Conservation (phyloP, 2,113 vertebrate genomes). For the Canis aureus region DNA sequence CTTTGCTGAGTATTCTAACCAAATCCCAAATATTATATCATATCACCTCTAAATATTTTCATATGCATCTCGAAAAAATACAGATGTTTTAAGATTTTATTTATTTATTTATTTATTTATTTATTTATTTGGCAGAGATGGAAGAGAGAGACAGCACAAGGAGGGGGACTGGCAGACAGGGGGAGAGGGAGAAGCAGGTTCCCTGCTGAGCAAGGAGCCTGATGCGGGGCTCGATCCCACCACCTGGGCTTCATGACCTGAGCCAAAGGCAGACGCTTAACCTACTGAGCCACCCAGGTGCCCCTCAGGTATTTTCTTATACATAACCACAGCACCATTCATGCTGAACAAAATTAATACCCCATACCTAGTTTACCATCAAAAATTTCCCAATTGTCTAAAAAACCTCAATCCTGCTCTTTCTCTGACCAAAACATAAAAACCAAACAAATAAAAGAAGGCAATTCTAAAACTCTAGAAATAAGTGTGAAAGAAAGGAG, state of each 20-base stretch:
- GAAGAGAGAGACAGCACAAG: too few species aligned
- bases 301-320: neutral
- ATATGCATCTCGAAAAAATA: constrained; percentile 2
- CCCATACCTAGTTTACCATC: neutral
- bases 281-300: too few species aligned
- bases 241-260: too few species aligned
- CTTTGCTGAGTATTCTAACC: neutral
- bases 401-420: neutral
- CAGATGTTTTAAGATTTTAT: neutral
- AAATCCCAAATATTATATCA: neutral
- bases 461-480: neutral
- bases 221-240: too few species aligned
- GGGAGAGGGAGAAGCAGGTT: too few species aligned
- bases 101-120: too few species aligned
- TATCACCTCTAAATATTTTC: constrained; percentile 10
- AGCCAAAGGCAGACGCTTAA: too few species aligned
- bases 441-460: constrained; percentile 16
- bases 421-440: neutral
- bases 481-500: neutral
- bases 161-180: too few species aligned
- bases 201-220: too few species aligned
- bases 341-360: neutral
- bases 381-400: neutral
- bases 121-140: too few species aligned
- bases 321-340: neutral